Conservation (phyloP, 2,113 vertebrate genomes). For the Trematocara stigmaticum region DNA sequence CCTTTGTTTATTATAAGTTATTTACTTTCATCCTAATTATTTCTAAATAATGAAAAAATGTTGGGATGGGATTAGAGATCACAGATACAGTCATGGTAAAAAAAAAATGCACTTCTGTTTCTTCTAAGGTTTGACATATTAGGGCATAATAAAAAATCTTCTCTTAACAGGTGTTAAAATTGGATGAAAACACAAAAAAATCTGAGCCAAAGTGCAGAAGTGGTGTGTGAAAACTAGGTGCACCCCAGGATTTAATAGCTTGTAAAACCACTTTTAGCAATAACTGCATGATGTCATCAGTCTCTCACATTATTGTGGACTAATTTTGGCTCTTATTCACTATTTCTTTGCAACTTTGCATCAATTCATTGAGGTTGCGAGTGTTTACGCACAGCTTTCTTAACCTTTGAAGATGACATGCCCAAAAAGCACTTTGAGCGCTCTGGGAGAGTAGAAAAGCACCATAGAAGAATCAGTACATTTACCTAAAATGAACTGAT, state of each 20-base stretch:
- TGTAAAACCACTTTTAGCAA: neutral
- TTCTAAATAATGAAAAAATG: neutral
- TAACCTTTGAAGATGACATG: neutral
- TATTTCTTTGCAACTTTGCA: neutral
- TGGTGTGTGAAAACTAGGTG: neutral
- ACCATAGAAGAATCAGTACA: neutral
- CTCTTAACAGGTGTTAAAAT: neutral
- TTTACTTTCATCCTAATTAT: neutral
- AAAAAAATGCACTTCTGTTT: neutral
- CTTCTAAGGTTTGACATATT: neutral
- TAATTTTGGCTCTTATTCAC: neutral
- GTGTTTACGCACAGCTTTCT: neutral
- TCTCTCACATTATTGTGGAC: neutral
- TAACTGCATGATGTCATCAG: neutral
- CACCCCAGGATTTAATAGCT: neutral
- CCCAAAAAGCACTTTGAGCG: neutral
- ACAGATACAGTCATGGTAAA: neutral
- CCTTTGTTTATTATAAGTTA: neutral
- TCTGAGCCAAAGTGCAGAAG: neutral
- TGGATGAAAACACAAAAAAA: neutral
- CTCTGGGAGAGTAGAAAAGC: neutral
- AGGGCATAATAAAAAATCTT: neutral
- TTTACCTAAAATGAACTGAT: neutral
- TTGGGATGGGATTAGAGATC: neutral
- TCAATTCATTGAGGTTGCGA: neutral